Evolutionary conservation across 2,797 vertebrate genomes (phyloP).

Genomic region (Myiotriccus ornatus): DNA sequence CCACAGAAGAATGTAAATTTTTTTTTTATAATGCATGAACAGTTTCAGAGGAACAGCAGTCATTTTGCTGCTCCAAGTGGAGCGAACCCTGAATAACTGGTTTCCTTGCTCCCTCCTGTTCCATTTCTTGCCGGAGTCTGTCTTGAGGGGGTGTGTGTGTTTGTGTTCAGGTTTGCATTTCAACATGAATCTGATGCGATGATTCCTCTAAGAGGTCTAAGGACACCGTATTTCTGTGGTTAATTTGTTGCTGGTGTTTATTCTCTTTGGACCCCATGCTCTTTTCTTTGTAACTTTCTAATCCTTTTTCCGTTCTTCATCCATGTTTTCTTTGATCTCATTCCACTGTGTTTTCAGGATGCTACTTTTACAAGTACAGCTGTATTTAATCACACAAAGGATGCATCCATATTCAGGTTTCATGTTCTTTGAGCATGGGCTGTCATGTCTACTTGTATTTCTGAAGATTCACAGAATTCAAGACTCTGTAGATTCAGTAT

Average conservation of each 20-base stretch:
- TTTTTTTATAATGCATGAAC: background rate
- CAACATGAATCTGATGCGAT: rapidly evolving
- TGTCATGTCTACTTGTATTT: background rate
- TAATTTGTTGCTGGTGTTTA: background rate
- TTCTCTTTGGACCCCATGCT: background rate
- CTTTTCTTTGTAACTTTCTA: background rate
- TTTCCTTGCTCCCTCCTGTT: background rate
- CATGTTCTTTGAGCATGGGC: background rate
- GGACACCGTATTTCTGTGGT: background rate
- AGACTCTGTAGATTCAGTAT: background rate
- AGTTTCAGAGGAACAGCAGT: background rate
- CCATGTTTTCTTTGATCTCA: background rate
- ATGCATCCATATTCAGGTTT: background rate
- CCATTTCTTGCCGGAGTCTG: background rate
- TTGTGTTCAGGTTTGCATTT: background rate
- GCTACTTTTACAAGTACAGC: background rate
- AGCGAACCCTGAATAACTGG: background rate
- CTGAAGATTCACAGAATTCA: background rate
- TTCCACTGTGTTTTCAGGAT: background rate
- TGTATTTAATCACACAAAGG: background rate
- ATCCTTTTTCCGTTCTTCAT: background rate
- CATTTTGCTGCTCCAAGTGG: background rate
- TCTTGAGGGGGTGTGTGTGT: background rate
- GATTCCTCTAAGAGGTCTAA: background rate
- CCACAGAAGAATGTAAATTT: background rate